Conservation (phyloP, 2,888 invertebrate genomes). For the Gortyna flavago region DNA sequence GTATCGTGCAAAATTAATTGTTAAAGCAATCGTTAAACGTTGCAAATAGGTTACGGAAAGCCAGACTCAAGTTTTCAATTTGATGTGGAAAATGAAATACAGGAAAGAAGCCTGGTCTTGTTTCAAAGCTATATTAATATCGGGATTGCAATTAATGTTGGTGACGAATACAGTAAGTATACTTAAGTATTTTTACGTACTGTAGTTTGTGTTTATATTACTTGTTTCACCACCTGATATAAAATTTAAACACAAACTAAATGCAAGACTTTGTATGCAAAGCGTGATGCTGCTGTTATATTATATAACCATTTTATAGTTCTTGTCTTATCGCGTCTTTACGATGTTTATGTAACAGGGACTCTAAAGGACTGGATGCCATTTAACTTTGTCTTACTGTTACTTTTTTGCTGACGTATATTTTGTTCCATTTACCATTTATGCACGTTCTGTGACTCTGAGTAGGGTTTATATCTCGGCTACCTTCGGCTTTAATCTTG, state of each 20-base stretch:
- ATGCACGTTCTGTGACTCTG: conserved; percentile 25
- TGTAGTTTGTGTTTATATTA: background rate
- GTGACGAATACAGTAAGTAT: background rate
- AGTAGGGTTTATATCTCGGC: conserved; percentile 41
- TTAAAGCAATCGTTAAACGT: conserved; percentile 34
- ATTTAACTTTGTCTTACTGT: conserved; percentile 27
- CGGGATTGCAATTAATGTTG: background rate
- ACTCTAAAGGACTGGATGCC: conserved; percentile 26
- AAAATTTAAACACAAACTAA: background rate
- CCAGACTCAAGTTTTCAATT: conserved; percentile 3
- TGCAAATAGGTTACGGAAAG: conserved; percentile 35
- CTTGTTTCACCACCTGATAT: background rate
- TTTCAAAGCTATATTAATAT: background rate
- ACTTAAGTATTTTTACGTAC: background rate
- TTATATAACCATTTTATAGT: conserved; percentile 21
- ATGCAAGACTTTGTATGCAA: conserved; percentile 31
- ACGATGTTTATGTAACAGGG: conserved; percentile 19
- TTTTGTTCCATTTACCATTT: conserved; percentile 24
- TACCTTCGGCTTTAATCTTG: conserved; percentile 28
- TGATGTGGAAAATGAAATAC: background rate
- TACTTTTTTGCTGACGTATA: conserved; percentile 24
- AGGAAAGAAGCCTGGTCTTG: background rate
- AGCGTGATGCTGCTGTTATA: conserved; percentile 12
- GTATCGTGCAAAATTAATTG: conserved; percentile 47
- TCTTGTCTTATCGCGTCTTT: conserved; percentile 13